Base-by-base conservation (phyloP, 2,797 vertebrate species). In the Lutjanus argentimaculatus region DNA sequence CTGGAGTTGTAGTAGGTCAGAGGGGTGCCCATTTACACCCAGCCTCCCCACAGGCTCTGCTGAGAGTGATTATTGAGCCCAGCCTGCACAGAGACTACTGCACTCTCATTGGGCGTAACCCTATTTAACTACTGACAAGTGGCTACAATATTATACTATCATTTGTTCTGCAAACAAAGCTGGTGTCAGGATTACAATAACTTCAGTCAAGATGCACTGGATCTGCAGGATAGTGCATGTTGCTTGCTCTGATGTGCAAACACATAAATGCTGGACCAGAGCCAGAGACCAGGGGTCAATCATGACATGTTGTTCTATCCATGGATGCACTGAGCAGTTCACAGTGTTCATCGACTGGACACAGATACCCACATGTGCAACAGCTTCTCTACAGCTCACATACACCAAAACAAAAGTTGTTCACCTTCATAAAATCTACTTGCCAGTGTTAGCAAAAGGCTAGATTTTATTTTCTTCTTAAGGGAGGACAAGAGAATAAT, bases 11-110 rank as follows among this genome's bases (percentile, higher is more conserved):
- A 86, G 80, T 62, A 61, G 84, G 86, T 85, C 92, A 85, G 92
- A 92, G 83, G 90, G 93, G 88, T 84, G 89, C 86, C 86, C 88
- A 92, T 93, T 95, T 92, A 92, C 91, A 95, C 90, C 69, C 83
- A 70, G 75, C 89, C 80, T 85, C 91, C 92, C 90, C 84, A 86
- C 85, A 90, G 87, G 84, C 83, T 83, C 88, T 83, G 92, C 73
- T 90, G 91, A 92, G 85, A 89, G 83, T 89, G 88, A 92, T 93
- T 92, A 93, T 93, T 86, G 53, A 75, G 82, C 89, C 81, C 89
- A 87, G 90, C 85, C 85, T 89, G 88, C 87, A 77, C 78, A 36
- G 59, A 84, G 68, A 72, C 82, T 16, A 40, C 75, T 75, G 52
- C 70, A 43, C 46, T 82, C 72, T 86, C 75, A 59, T 16, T 67